phyloP scores from a whole-genome alignment of 2,113 vertebrate genomes.

The Zosterops hypoxanthus region DNA sequence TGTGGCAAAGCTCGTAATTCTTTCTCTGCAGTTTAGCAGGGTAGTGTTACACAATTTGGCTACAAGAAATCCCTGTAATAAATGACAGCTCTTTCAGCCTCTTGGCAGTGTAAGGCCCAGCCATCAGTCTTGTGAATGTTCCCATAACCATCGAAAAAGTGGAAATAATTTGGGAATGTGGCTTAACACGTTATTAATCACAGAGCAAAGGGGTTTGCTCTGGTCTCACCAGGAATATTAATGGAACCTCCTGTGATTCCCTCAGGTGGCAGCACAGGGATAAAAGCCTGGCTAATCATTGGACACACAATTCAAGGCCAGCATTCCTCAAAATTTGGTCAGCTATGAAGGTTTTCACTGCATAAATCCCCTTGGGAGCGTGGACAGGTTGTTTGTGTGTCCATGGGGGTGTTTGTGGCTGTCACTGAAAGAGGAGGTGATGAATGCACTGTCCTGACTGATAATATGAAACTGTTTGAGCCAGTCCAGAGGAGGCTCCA shows the following conservation, averaged over 20 bases:
- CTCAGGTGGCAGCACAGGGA: neutral
- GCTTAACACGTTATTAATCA: conserved; percentile 35
- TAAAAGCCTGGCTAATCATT: neutral
- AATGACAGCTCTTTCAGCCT: conserved; percentile 17
- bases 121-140: conserved; percentile 40
- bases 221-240: neutral
- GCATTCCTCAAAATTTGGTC: neutral
- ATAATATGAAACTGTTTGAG: neutral
- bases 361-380: neutral
- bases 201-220: neutral
- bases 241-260: neutral
- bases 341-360: neutral
- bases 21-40: neutral
- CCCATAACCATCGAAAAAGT: conserved; percentile 15
- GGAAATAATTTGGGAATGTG: conserved; percentile 35
- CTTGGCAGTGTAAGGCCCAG: neutral
- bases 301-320: neutral
- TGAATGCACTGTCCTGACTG: neutral
- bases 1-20: neutral
- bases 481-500: neutral
- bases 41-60: neutral
- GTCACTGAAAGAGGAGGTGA: neutral
- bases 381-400: neutral
- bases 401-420: neutral
- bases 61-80: neutral